phyloP scores from a whole-genome alignment of 2,888 invertebrate species.

The Phrixothrix hirtus region DNA sequence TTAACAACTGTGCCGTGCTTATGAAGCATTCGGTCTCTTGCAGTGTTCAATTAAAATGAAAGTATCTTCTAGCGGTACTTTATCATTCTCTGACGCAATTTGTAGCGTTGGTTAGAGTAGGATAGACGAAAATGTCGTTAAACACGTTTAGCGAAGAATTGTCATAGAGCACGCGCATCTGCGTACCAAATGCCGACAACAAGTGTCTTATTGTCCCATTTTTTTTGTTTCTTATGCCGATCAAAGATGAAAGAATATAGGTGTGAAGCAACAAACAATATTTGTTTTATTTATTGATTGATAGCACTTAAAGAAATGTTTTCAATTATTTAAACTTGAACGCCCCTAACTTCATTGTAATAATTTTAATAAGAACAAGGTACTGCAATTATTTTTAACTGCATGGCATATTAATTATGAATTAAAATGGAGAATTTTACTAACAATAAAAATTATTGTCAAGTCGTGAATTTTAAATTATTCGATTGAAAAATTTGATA shows the following conservation, averaged over 20 bases:
- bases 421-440: too few species aligned
- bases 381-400: too few species aligned
- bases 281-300: too few species aligned
- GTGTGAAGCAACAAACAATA: too few species aligned
- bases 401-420: too few species aligned
- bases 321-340: not conserved
- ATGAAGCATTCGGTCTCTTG: slow-evolving; percentile 30
- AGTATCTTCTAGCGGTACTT: slow-evolving; percentile 40
- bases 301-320: too few species aligned
- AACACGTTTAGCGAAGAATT: slow-evolving; percentile 3
- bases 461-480: too few species aligned
- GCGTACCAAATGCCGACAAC: slow-evolving; percentile 23
- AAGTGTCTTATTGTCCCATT: slow-evolving; percentile 26
- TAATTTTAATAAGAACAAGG: too few species aligned
- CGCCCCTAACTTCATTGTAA: too few species aligned
- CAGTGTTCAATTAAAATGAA: slow-evolving; percentile 37
- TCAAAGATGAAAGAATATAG: not conserved
- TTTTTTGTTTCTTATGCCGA: not conserved
- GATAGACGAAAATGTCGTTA: slow-evolving; percentile 8
- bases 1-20: slow-evolving; percentile 43
- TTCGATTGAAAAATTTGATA: too few species aligned
- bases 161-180: slow-evolving; percentile 27
- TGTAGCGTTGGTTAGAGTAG: slow-evolving; percentile 7
- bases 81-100: slow-evolving; percentile 25
- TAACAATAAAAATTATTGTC: too few species aligned